Evolutionary conservation across 1,140 invertebrate genomes (phyloP).

Genomic region (Pentalonia nigronervosa): DNA sequence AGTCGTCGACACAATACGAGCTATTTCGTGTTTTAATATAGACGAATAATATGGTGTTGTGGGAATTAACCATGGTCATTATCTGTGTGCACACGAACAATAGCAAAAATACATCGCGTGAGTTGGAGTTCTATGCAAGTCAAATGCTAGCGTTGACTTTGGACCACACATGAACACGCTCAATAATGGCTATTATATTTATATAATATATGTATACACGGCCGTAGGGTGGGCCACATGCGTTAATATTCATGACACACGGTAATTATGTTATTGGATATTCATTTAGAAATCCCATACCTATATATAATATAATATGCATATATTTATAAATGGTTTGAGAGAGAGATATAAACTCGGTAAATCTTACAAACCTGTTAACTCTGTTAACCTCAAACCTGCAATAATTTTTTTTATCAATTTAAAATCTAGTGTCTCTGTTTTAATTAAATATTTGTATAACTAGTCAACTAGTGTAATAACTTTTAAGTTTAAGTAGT

Average conservation of each 20-base stretch:
- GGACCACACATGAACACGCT: conserved; percentile 23
- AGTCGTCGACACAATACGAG: neutral
- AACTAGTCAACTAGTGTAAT: no score
- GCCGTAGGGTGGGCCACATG: neutral
- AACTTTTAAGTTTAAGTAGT: no score
- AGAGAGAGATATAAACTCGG: no score
- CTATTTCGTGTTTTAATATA: neutral
- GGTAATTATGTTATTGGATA: no score
- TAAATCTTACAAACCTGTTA: no score
- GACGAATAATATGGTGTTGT: conserved; percentile 3
- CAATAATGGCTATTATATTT: neutral
- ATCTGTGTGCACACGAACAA: conserved; percentile 11
- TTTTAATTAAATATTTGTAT: neutral
- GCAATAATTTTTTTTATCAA: no score
- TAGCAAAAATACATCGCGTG: conserved; percentile 6
- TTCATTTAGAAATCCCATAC: neutral
- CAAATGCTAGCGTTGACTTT: neutral
- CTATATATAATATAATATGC: neutral
- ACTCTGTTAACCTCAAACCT: no score
- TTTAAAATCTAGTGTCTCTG: neutral
- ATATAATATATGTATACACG: neutral
- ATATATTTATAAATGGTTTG: no score
- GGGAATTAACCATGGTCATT: conserved; percentile 43
- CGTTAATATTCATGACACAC: neutral
- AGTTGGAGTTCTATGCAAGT: neutral